Conservation (phyloP, 2,888 invertebrate species). For the Eupithecia inturbata region DNA sequence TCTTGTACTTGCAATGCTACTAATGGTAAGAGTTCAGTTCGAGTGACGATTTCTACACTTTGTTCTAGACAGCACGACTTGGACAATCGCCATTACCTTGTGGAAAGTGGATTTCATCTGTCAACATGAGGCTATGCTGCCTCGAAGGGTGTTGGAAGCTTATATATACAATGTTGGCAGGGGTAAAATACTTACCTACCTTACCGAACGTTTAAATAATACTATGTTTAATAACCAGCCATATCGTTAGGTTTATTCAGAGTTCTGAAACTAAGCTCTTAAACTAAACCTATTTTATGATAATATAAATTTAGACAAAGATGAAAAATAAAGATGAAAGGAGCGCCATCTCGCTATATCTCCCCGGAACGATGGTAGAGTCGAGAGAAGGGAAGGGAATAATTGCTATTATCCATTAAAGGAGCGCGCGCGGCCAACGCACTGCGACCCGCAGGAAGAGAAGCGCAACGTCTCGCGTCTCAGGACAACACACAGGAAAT, state of each 20-base stretch:
- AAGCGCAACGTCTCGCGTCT: neutral
- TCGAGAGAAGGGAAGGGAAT: conserved; percentile 36
- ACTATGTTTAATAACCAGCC: neutral
- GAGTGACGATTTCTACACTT: conserved; percentile 9
- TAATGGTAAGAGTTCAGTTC: conserved; percentile 2
- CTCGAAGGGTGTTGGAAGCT: neutral
- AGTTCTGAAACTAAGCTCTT: neutral
- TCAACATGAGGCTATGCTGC: neutral
- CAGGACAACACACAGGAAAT: neutral
- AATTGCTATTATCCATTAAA: conserved; percentile 62
- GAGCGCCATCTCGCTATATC: neutral
- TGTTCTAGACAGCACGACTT: neutral
- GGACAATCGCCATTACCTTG: neutral
- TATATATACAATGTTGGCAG: neutral
- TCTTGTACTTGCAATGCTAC: neutral
- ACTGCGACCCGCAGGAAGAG: conserved; percentile 38
- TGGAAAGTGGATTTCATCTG: conserved; percentile 6
- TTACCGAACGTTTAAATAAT: neutral
- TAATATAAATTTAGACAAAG: neutral
- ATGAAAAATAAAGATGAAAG: neutral
- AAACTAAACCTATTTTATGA: neutral
- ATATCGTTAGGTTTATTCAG: neutral
- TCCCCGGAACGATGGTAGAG: conserved; percentile 9
- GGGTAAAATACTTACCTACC: neutral
- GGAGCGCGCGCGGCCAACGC: conserved; percentile 44